A percentile compares a stretch with the other conserved stretches of the same genome.
These are phyloP conservation scores for Hemiscyllium ocellatum DNA, from an alignment of 2,113 vertebrate species.

Conservation along the genomic window DNA sequence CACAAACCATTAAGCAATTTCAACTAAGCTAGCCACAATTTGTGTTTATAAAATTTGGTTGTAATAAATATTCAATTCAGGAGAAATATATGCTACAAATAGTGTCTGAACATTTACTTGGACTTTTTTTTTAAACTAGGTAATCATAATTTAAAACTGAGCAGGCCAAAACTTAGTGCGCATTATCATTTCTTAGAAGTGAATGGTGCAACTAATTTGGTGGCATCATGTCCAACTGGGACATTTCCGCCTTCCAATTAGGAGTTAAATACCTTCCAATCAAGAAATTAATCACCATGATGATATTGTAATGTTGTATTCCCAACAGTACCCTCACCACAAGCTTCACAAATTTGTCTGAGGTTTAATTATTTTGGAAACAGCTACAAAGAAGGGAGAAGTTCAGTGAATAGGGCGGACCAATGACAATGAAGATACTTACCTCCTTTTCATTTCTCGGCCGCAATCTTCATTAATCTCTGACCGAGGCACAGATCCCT, in stretches of 20 bases:
- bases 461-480: neutral
- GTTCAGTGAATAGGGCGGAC: neutral
- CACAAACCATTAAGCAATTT: neutral
- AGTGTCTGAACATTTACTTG: neutral
- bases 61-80: neutral
- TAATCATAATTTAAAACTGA: neutral
- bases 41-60: neutral
- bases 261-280: neutral
- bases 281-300: neutral
- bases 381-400: neutral
- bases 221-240: neutral
- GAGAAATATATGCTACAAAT: neutral
- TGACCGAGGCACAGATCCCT: neutral
- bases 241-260: neutral
- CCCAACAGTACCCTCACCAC: neutral
- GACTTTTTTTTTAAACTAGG: neutral
- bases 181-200: neutral
- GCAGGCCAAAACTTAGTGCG: neutral
- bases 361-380: neutral
- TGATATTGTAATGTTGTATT: neutral
- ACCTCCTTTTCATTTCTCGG: neutral
- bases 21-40: neutral
- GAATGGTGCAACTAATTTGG: neutral
- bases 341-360: neutral
- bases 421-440: neutral